A percentile compares a stretch with the other conserved stretches of the same genome.
Conservation (phyloP, 2,888 invertebrate species). For the Congeria kusceri region DNA sequence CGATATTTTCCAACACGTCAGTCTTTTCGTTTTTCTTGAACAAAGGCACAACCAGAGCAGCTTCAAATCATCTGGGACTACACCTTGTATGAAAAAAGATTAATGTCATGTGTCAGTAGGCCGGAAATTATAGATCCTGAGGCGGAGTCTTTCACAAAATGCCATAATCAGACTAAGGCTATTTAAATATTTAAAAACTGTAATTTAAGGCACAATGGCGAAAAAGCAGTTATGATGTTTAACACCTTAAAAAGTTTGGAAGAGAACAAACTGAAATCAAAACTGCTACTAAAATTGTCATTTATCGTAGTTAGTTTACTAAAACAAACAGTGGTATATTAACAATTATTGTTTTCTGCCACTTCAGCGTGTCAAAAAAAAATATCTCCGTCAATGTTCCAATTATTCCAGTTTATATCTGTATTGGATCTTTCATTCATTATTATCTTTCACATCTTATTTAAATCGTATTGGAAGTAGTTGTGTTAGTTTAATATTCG, state of each 20-base stretch:
- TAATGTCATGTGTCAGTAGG: slow-evolving; percentile 1
- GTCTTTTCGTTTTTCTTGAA: slow-evolving; percentile 30
- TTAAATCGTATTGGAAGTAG: no score
- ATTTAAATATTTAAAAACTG: slow-evolving; percentile 5
- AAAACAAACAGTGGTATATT: no score
- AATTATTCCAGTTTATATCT: no score
- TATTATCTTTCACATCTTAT: no score
- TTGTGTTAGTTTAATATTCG: no score
- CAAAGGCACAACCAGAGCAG: slow-evolving; percentile 23
- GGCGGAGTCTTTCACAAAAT: slow-evolving; percentile 13
- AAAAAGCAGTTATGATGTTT: neutral
- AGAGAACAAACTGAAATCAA: neutral
- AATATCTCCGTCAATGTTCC: no score
- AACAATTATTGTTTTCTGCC: no score
- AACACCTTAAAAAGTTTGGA: neutral
- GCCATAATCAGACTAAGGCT: slow-evolving; percentile 9
- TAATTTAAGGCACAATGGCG: neutral
- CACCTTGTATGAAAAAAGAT: slow-evolving; percentile 11
- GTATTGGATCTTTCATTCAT: no score
- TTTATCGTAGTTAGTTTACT: no score
- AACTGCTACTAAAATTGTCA: slow-evolving; percentile 2
- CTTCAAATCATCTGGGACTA: slow-evolving; percentile 20
- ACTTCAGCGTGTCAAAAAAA: no score
- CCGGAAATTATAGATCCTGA: neutral
- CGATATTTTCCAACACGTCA: slow-evolving; percentile 13